Conservation (phyloP, 2,888 invertebrate genomes). For the Lepetodrilus schrolli region DNA sequence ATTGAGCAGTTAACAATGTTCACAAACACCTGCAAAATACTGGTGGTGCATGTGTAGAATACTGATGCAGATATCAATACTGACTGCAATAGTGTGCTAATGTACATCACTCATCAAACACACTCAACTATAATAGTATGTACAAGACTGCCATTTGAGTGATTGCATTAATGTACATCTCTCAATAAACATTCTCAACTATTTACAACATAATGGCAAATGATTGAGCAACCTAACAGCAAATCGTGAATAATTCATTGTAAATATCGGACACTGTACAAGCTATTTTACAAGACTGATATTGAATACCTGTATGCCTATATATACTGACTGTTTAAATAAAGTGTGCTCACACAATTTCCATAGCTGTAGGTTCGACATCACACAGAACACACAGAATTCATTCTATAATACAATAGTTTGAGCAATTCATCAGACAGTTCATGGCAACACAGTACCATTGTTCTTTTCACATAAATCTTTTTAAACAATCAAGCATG, state of each 20-base stretch:
- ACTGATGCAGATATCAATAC: neutral
- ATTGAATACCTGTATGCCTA: neutral
- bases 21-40: too few relatives aligned
- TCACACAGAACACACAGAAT: neutral
- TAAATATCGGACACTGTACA: neutral
- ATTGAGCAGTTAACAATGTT: neutral
- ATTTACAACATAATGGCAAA: neutral
- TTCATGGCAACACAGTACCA: too few relatives aligned
- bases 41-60: too few relatives aligned
- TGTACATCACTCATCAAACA: neutral
- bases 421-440: neutral
- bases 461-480: too few relatives aligned
- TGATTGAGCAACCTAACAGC: conserved; percentile 19
- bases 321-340: neutral
- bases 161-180: too few relatives aligned
- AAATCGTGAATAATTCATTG: conserved; percentile 17
- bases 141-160: too few relatives aligned
- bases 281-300: neutral
- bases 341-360: neutral
- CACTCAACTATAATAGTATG: neutral
- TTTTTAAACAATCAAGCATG: too few relatives aligned
- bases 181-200: neutral
- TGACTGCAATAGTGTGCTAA: neutral
- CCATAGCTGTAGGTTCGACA: neutral
- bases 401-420: neutral